A percentile compares a stretch with the other conserved stretches of the same genome.
These are phyloP conservation scores for Nematolebias whitei DNA, from an alignment of 2,113 vertebrate genomes.

Conservation along the genomic window DNA sequence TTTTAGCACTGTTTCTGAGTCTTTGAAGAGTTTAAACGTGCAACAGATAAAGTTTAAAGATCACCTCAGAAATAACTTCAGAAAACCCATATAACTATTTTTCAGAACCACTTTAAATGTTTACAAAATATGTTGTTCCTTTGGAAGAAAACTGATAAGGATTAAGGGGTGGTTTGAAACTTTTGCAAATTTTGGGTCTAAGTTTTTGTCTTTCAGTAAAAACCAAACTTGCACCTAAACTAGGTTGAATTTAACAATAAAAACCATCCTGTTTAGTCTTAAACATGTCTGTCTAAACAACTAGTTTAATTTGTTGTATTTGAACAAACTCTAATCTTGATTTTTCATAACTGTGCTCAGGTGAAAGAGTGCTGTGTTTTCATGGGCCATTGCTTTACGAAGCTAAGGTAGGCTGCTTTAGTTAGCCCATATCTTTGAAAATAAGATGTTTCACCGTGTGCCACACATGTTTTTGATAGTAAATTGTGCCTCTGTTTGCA, in stretches of 20 bases:
- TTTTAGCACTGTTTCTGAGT: too few species aligned
- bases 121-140: too few species aligned
- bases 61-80: too few species aligned
- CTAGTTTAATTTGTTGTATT: not conserved
- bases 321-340: slow-evolving; percentile 9
- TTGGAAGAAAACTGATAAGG: too few species aligned
- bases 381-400: slow-evolving; percentile 99
- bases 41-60: too few species aligned
- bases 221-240: too few species aligned
- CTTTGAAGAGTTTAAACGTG: too few species aligned
- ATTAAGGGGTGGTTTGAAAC: too few species aligned
- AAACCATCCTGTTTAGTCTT: not conserved
- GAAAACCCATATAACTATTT: too few species aligned
- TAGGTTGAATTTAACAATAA: not conserved
- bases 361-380: slow-evolving; percentile 99
- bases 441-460: not conserved
- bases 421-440: not conserved
- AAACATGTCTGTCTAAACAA: not conserved
- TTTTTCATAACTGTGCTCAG: slow-evolving; percentile 73
- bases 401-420: slow-evolving; percentile 89
- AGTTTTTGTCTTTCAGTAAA: too few species aligned
- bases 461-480: not conserved
- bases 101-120: too few species aligned
- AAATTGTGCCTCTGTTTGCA: slow-evolving; percentile 74
- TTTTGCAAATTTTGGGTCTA: too few species aligned